Percentiles rank a stretch among this genome's conserved stretches.
These are phyloP conservation scores for Palloptera scutellata DNA, from an alignment of 2,888 invertebrate genomes.

Conservation along the genomic window DNA sequence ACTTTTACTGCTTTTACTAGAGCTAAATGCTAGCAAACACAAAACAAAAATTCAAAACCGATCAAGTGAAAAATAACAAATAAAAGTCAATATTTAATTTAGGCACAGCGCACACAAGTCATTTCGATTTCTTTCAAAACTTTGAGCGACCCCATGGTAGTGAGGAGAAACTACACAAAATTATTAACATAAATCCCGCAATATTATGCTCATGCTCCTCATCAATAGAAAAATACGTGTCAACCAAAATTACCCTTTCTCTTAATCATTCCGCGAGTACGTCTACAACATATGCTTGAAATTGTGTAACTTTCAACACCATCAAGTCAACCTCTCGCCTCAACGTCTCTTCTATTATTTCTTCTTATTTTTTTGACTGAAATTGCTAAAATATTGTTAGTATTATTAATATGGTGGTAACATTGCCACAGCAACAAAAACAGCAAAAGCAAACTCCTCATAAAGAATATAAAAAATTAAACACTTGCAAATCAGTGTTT, in stretches of 20 bases:
- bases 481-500: slow-evolving; percentile 8
- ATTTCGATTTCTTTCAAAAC: no score
- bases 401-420: slow-evolving; percentile 12
- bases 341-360: neutral
- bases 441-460: neutral
- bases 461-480: neutral
- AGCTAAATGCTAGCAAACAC: no score
- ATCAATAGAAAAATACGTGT: neutral
- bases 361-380: neutral
- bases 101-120: no score
- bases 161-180: neutral
- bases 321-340: neutral
- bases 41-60: no score
- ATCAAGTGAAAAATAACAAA: no score
- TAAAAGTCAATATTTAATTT: no score
- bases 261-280: no score
- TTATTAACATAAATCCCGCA: slow-evolving; percentile 13
- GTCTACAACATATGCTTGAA: no score
- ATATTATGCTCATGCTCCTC: neutral
- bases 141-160: neutral
- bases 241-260: neutral
- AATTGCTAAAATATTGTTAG: slow-evolving; percentile 4
- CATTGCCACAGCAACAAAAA: slow-evolving; percentile 1
- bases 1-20: no score
- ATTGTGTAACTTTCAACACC: neutral